Conservation (phyloP, 2,797 vertebrate genomes). For the Lutjanus campechanus region DNA sequence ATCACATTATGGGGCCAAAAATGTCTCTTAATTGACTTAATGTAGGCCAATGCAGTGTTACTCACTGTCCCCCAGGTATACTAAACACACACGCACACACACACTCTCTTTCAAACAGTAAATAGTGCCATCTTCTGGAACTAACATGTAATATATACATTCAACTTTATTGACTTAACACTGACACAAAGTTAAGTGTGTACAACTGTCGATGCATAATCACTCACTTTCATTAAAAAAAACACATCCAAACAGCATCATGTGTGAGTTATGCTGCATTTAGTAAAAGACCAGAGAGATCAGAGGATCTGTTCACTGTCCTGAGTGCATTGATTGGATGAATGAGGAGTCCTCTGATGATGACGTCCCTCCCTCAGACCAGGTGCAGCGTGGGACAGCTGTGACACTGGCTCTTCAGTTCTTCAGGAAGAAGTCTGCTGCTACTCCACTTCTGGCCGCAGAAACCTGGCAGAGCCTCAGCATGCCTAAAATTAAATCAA, state of each 20-base stretch:
- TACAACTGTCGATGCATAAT: neutral
- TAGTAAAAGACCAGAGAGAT: neutral
- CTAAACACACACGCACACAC: constrained; percentile 4
- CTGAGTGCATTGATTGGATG: constrained; percentile 40
- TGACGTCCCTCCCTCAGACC: constrained; percentile 52
- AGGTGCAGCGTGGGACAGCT: constrained; percentile 81
- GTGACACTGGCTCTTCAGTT: constrained; percentile 46
- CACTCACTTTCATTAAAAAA: constrained; percentile 9
- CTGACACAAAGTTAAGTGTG: constrained; percentile 1
- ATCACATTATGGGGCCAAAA: neutral
- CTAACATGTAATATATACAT: neutral
- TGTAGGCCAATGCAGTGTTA: neutral
- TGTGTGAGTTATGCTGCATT: neutral
- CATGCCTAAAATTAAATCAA: constrained; percentile 51
- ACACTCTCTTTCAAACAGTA: neutral
- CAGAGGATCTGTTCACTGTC: neutral
- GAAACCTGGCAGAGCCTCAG: constrained; percentile 45
- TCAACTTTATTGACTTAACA: constrained; percentile 40
- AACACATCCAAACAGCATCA: constrained; percentile 13
- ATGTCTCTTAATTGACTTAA: constrained; percentile 6
- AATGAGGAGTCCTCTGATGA: constrained; percentile 40
- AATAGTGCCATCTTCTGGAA: constrained; percentile 70
- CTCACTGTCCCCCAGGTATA: neutral
- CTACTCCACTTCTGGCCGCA: constrained; percentile 36
- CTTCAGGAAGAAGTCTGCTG: constrained; percentile 36